phyloP scores from a whole-genome alignment of 2,797 vertebrate species.

The Apodemus agrarius region DNA sequence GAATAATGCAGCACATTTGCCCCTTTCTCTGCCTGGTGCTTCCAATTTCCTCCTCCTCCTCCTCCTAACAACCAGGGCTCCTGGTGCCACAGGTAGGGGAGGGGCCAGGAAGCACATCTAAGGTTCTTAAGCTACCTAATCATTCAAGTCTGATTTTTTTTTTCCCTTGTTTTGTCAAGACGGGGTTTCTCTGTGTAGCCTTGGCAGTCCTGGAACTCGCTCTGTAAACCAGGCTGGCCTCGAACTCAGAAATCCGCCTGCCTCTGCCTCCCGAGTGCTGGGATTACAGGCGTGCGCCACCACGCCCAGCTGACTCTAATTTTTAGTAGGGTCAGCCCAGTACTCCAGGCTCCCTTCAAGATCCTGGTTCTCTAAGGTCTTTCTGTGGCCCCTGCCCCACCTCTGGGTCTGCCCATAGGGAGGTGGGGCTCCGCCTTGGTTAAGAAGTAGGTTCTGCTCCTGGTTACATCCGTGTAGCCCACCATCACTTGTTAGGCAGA shows the following conservation, averaged over 20 bases:
- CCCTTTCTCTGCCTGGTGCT: no score
- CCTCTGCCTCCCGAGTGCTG: no score
- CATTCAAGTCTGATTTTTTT: neutral
- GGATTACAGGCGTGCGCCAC: neutral
- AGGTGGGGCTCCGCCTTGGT: no score
- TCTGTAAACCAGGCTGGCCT: neutral
- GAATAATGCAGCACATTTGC: neutral
- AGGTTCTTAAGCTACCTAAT: neutral
- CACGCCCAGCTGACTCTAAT: neutral
- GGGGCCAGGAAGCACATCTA: neutral
- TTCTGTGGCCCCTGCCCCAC: neutral
- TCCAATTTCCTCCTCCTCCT: neutral
- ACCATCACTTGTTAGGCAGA: neutral
- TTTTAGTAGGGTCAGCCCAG: neutral
- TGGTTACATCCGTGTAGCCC: neutral
- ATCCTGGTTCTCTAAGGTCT: neutral
- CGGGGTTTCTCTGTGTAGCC: neutral
- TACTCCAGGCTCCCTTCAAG: neutral
- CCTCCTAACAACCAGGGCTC: neutral
- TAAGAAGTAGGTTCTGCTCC: neutral
- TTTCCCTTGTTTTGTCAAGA: neutral
- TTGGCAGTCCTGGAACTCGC: neutral
- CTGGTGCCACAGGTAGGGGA: neutral
- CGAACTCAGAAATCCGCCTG: neutral
- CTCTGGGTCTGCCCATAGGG: neutral